These are phyloP conservation scores for Clepsis dumicolana DNA, from an alignment of 2,888 invertebrate species.

Conservation along the genomic window DNA sequence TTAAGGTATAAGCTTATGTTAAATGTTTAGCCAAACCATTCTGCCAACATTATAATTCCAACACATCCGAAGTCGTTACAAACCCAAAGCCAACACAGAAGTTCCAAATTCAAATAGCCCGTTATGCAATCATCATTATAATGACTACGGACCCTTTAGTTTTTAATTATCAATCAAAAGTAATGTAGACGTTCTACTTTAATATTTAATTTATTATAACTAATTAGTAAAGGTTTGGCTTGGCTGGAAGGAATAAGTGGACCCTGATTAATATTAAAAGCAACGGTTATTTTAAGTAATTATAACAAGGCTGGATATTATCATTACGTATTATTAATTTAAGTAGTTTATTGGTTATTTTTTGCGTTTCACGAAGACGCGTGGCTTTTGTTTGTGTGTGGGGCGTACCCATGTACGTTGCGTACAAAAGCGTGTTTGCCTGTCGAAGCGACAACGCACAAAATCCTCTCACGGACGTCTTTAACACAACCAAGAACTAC, in stretches of 20 bases:
- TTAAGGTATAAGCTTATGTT: too few relatives aligned
- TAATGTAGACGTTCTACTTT: constrained; percentile 25
- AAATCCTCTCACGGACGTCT: too few relatives aligned
- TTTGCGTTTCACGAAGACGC: neutral
- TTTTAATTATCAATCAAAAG: constrained; percentile 17
- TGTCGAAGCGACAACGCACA: too few relatives aligned
- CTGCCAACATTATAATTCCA: neutral
- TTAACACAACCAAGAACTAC: neutral
- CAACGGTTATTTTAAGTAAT: constrained; percentile 8
- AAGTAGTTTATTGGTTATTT: neutral
- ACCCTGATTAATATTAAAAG: constrained; percentile 55
- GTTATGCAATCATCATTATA: neutral
- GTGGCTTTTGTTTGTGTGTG: neutral
- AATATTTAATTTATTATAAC: constrained; percentile 22
- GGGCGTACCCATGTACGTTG: neutral
- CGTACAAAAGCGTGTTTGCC: too few relatives aligned
- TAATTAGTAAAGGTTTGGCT: constrained; percentile 38
- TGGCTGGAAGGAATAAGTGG: constrained; percentile 68
- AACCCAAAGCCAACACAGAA: neutral
- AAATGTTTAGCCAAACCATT: neutral
- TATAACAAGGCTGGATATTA: constrained; percentile 5
- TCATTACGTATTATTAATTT: constrained; percentile 20
- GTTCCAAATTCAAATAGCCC: constrained; percentile 13
- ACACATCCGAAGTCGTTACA: neutral
- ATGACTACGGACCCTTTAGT: constrained; percentile 8